Base-by-base conservation (phyloP, 1,140 invertebrate species). In the Drosophila lacertosa region DNA sequence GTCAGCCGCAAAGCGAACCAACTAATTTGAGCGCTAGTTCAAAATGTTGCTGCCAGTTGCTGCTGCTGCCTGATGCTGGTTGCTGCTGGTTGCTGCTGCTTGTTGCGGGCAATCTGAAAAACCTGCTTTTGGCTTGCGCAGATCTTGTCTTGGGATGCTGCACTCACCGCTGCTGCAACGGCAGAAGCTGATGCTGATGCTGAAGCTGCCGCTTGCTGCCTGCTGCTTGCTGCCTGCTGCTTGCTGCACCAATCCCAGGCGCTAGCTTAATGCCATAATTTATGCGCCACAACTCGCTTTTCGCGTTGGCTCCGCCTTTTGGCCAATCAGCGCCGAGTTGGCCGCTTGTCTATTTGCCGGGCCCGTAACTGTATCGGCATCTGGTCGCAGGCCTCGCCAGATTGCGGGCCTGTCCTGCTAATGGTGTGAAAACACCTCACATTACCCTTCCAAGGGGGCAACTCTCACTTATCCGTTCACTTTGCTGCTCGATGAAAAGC, bases 211-310 rank as follows among this genome's bases (percentile, higher is more conserved):
- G n/a, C n/a, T n/a, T n/a, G n/a, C n/a, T n/a, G n/a, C n/a, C n/a
- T n/a, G n/a, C n/a, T n/a, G n/a, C n/a, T n/a, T n/a, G n/a, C n/a
- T n/a, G n/a, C n/a, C n/a, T n/a, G n/a, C n/a, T n/a, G n/a, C n/a
- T n/a, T 3, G 51, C 35, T 86, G 81, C 81, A 86, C 81, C 81
- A 86, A 84, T 84, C 81, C 81, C 68, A 88, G 77, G 45, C 81
- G 69, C 81, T 81, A 86, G 81, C 73, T 86, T 86, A 77, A 71
- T 88, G 82, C 81, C 81, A 86, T 86, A 86, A 86, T 86, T 86
- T 86, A 86, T 86, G 81, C 81, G 82, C 81, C 81, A 86, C 82
- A 86, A 86, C 81, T 81, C 47, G 82, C 58, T 84, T 62, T 54
- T 51, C n/a, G 42, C 50, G 59, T 65, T 84, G 77, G 81, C 81